These are phyloP conservation scores for Watsonalla binaria DNA, from an alignment of 2,888 invertebrate species.

Conservation along the genomic window DNA sequence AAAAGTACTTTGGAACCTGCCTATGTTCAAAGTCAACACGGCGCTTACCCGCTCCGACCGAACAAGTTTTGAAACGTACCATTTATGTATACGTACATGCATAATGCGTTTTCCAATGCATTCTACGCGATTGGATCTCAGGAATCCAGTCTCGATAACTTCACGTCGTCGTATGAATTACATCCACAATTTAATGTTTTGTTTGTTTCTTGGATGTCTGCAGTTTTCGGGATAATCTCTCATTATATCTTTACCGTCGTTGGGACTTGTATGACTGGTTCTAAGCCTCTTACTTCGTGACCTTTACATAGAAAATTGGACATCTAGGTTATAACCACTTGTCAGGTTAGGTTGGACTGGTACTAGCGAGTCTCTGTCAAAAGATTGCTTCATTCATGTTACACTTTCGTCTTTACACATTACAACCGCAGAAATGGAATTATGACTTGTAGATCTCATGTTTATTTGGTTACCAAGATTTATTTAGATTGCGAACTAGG, in stretches of 20 bases:
- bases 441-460: constrained; percentile 27
- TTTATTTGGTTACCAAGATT: constrained; percentile 22
- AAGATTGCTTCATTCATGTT: constrained; percentile 31
- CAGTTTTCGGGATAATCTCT: no score
- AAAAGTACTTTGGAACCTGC: constrained; percentile 50
- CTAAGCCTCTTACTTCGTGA: no score
- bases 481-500: constrained; percentile 28
- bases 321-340: no score
- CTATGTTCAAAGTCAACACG: constrained; percentile 50
- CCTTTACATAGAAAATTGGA: no score
- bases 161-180: constrained; percentile 26
- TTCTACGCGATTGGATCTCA: constrained; percentile 44
- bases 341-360: constrained; percentile 6
- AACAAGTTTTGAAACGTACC: constrained; percentile 51
- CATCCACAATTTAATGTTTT: constrained; percentile 24
- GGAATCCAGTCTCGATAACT: constrained; percentile 42
- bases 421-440: constrained; percentile 18
- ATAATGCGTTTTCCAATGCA: constrained; percentile 53
- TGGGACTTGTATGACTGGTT: no score
- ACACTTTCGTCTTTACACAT: constrained; percentile 14
- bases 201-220: constrained; percentile 9
- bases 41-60: constrained; percentile 39
- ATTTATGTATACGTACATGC: constrained; percentile 37
- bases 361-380: constrained; percentile 29
- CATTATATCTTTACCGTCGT: no score